Conservation (phyloP, 2,888 invertebrate genomes). For the Apamea crenata region DNA sequence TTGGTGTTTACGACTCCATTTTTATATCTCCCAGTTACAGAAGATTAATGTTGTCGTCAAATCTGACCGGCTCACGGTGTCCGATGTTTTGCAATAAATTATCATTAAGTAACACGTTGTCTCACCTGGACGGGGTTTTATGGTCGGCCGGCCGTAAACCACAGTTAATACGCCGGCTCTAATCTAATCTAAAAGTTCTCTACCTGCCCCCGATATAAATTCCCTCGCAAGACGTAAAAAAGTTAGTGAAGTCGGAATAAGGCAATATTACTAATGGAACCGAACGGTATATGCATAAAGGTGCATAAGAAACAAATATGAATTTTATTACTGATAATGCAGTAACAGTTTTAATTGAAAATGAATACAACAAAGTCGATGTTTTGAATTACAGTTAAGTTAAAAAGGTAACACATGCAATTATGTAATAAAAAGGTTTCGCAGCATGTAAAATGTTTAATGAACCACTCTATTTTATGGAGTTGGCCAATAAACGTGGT, state of each 20-base stretch:
- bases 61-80: constrained; percentile 76
- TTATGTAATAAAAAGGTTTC: constrained; percentile 85
- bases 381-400: constrained; percentile 72
- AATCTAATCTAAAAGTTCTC: constrained; percentile 85
- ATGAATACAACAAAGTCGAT: constrained; percentile 74
- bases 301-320: constrained; percentile 74
- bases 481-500: constrained; percentile 82
- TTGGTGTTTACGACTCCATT: constrained; percentile 73
- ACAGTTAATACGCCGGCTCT: constrained; percentile 78
- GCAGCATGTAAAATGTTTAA: constrained; percentile 80
- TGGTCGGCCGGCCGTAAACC: constrained; percentile 81
- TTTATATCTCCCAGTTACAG: constrained; percentile 83
- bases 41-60: constrained; percentile 87
- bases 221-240: constrained; percentile 74
- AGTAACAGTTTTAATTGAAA: constrained; percentile 75
- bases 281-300: constrained; percentile 72
- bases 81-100: constrained; percentile 87
- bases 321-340: constrained; percentile 76
- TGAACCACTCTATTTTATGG: constrained; percentile 86
- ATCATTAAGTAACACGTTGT: constrained; percentile 88
- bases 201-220: constrained; percentile 85
- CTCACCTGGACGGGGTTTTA: constrained; percentile 81
- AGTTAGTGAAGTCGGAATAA: constrained; percentile 73
- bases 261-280: constrained; percentile 75
- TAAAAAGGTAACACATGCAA: constrained; percentile 77